Percentiles rank a stretch among this genome's conserved stretches.
phyloP scores from a whole-genome alignment of 2,888 invertebrate genomes.

The Mellilla xanthometata region DNA sequence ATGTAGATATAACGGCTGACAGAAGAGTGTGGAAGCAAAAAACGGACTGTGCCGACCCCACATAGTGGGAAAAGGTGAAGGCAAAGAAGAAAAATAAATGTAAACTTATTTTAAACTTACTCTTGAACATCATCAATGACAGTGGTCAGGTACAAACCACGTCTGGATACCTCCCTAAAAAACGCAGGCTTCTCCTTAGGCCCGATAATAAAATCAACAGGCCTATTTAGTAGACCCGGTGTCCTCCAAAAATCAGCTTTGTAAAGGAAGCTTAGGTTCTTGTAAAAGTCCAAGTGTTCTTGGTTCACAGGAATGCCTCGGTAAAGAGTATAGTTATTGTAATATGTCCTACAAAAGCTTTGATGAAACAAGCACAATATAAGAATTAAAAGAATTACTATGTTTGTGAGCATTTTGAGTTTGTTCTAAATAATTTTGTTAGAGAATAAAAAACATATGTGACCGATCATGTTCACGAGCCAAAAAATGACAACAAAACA shows the following conservation, averaged over 20 bases:
- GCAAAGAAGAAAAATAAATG: too few relatives aligned
- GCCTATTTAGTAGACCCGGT: conserved; percentile 44
- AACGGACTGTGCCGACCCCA: too few relatives aligned
- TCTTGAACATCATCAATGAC: conserved; percentile 57
- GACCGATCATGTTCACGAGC: neutral
- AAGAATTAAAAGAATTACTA: neutral
- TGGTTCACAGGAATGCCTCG: conserved; percentile 49
- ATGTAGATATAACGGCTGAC: too few relatives aligned
- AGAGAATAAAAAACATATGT: neutral
- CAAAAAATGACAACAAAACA: neutral
- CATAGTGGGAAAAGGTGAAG: too few relatives aligned
- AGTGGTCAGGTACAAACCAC: conserved; percentile 46
- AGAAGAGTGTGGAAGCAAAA: too few relatives aligned
- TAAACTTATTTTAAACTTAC: conserved; percentile 43
- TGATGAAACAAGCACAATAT: neutral
- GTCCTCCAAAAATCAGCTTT: conserved; percentile 57
- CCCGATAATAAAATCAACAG: conserved; percentile 55
- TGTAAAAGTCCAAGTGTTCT: conserved; percentile 49
- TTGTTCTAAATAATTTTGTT: neutral
- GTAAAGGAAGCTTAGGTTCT: conserved; percentile 36
- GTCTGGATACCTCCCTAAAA: conserved; percentile 33
- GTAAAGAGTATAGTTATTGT: conserved; percentile 56
- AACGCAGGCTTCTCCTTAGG: conserved; percentile 46
- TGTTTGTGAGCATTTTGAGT: conserved; percentile 2
- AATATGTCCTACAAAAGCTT: conserved; percentile 4